Evolutionary conservation across 2,797 vertebrate genomes (phyloP).

Genomic region (Morelia viridis): DNA sequence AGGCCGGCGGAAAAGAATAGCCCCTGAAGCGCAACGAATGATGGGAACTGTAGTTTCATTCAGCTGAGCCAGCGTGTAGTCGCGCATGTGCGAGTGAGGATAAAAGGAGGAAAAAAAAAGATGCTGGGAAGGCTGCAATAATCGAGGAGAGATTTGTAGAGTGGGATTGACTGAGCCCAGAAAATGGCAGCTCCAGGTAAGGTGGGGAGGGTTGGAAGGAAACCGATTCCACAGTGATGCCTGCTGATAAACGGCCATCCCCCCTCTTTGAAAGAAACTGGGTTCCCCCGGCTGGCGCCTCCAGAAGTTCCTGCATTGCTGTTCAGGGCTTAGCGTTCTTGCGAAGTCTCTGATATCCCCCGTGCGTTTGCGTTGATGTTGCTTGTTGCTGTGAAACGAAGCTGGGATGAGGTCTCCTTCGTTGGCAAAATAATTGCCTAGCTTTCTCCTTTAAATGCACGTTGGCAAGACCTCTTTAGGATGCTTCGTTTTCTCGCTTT

Average conservation of each 20-base stretch:
- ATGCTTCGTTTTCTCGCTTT: background rate
- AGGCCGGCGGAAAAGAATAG: background rate
- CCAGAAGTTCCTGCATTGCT: background rate
- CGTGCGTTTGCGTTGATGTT: background rate
- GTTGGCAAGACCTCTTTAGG: background rate
- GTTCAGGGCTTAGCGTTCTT: background rate
- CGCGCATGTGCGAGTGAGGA: constrained; percentile 33
- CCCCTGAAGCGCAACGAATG: background rate
- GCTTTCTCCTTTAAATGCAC: background rate
- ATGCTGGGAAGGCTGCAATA: background rate
- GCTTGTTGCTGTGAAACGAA: background rate
- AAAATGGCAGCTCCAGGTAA: constrained; percentile 24
- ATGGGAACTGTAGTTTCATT: constrained; percentile 48
- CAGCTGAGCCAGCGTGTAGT: background rate
- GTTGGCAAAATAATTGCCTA: background rate
- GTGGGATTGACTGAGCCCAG: background rate
- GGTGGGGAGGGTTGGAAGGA: background rate
- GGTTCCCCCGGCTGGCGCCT: background rate
- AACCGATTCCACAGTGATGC: background rate
- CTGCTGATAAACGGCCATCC: background rate
- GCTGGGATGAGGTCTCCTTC: background rate
- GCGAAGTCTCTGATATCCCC: background rate
- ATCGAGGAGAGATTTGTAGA: background rate
- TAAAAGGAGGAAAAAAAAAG: background rate
- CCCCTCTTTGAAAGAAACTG: background rate